Percentiles rank a stretch among this genome's conserved stretches.
Evolutionary conservation across 2,797 vertebrate genomes (phyloP).

Genomic region (Limnodromus scolopaceus): DNA sequence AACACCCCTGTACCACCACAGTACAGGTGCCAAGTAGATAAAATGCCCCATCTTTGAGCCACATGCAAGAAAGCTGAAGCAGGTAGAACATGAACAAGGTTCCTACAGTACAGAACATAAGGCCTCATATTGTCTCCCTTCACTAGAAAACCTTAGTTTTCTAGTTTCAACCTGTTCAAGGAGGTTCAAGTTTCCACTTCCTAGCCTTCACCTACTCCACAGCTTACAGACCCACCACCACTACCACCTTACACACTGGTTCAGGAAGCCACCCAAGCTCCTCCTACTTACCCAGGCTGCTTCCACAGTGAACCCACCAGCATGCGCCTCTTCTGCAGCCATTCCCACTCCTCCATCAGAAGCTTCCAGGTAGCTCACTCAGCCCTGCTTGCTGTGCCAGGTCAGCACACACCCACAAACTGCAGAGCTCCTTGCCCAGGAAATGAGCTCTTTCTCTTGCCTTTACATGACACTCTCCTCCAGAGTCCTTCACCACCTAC

Average conservation of each 20-base stretch:
- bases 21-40: background rate
- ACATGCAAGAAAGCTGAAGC: background rate
- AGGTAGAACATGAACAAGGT: rapidly evolving
- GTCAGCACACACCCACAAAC: background rate
- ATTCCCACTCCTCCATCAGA: background rate
- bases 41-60: background rate
- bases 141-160: background rate
- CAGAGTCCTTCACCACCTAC: background rate
- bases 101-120: background rate
- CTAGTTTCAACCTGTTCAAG: background rate
- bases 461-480: rapidly evolving
- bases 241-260: background rate
- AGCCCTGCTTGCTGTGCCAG: rapidly evolving
- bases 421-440: background rate
- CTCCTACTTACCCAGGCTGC: background rate
- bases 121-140: background rate
- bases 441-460: background rate
- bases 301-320: background rate
- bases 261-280: background rate
- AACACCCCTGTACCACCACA: background rate
- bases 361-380: background rate
- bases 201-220: background rate
- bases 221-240: background rate
- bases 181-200: background rate
- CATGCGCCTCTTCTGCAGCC: background rate